Evolutionary conservation across 2,113 vertebrate species (phyloP).

Genomic region (Gallinago undulata): DNA sequence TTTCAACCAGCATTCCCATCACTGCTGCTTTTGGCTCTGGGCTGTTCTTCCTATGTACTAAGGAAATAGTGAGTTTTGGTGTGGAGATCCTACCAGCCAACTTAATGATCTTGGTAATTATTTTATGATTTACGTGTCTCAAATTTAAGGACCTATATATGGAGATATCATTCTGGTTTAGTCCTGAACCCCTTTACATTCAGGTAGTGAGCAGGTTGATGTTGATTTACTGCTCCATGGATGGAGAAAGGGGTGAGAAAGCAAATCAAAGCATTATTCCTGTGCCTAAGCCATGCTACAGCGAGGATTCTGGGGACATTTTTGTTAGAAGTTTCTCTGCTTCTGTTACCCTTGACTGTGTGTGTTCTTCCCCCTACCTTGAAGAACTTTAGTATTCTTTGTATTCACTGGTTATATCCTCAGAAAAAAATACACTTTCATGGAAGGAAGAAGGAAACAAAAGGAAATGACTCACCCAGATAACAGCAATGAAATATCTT

Average conservation of each 20-base stretch:
- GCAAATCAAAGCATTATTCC: background rate
- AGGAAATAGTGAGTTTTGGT: background rate
- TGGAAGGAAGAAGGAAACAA: constrained; percentile 30
- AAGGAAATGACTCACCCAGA: constrained; percentile 46
- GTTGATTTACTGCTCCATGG: background rate
- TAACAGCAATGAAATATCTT: constrained; percentile 13
- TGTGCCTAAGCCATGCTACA: background rate
- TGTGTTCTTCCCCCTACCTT: background rate
- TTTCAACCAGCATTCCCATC: background rate
- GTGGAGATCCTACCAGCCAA: background rate
- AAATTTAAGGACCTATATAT: background rate
- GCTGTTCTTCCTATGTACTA: background rate
- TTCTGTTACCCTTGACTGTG: background rate
- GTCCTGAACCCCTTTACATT: background rate
- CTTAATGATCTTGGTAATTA: background rate
- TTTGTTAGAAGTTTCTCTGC: background rate
- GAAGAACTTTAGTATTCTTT: constrained; percentile 19
- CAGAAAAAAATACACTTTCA: constrained; percentile 7
- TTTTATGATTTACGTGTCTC: background rate
- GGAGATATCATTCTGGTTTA: background rate
- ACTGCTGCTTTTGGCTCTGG: background rate
- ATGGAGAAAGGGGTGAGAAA: background rate
- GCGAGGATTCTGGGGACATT: background rate
- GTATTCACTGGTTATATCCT: background rate
- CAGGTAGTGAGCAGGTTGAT: background rate